A percentile compares a stretch with the other conserved stretches of the same genome.
Evolutionary conservation across 2,113 vertebrate species (phyloP).

Genomic region (Sylvia atricapilla): DNA sequence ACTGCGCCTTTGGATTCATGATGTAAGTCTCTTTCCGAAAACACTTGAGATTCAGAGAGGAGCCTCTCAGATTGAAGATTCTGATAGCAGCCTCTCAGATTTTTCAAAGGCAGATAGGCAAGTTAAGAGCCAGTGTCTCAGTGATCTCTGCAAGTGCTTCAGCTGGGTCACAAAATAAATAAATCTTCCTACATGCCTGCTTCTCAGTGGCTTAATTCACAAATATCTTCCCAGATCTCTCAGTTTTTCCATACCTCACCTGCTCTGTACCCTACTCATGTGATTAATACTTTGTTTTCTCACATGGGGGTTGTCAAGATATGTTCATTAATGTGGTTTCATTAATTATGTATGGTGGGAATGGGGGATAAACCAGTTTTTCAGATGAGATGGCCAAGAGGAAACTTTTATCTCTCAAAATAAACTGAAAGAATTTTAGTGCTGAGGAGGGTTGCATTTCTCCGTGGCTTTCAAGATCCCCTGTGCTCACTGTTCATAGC

Average conservation of each 20-base stretch:
- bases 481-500: neutral
- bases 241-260: neutral
- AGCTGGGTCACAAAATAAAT: neutral
- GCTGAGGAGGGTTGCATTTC: neutral
- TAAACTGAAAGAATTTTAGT: neutral
- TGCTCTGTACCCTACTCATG: neutral
- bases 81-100: neutral
- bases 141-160: neutral
- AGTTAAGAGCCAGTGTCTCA: neutral
- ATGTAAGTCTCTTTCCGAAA: neutral
- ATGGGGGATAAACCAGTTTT: neutral
- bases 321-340: rapidly evolving
- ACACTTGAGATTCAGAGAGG: neutral
- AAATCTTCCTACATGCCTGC: neutral
- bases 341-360: rapidly evolving
- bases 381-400: neutral
- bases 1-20: neutral
- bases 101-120: neutral
- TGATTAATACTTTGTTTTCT: neutral
- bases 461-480: neutral
- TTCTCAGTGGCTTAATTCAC: neutral
- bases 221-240: neutral
- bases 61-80: neutral
- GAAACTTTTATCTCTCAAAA: neutral
- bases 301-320: neutral